Percentiles rank a stretch among this genome's conserved stretches.
These are phyloP conservation scores for Lithobates sylvaticus DNA, from an alignment of 2,797 vertebrate species.

Conservation along the genomic window DNA sequence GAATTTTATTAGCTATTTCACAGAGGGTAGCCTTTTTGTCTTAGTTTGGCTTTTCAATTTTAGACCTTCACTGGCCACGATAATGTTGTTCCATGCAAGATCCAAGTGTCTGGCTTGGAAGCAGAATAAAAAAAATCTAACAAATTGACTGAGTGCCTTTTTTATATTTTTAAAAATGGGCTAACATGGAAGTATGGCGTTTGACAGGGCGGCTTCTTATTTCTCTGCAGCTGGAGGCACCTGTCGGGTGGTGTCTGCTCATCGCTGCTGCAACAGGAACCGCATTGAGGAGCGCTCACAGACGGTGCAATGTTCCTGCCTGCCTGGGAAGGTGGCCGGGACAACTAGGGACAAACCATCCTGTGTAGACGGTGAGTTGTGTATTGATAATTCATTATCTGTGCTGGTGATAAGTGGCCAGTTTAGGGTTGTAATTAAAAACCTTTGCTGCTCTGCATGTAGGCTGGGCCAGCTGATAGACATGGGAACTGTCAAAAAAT, in stretches of 20 bases:
- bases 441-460: no score
- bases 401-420: no score
- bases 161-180: neutral
- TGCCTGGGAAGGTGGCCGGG: constrained; percentile 67
- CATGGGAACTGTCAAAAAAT: no score
- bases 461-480: no score
- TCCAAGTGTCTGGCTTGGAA: no score
- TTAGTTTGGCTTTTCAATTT: no score
- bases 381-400: neutral
- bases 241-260: constrained; percentile 65
- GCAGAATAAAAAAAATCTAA: no score
- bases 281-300: constrained; percentile 66
- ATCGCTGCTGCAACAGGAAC: constrained; percentile 66
- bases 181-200: neutral
- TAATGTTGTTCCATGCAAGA: no score
- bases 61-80: no score
- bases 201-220: neutral
- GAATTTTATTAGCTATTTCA: no score
- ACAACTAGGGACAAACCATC: constrained; percentile 66
- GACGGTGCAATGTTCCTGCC: constrained; percentile 68
- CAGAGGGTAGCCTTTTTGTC: no score
- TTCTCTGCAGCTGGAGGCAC: constrained; percentile 50
- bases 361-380: constrained; percentile 63
- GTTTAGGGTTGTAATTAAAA: no score
- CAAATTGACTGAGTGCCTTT: neutral